Conservation (phyloP, 1,140 invertebrate species). For the Saccostrea cuccullata region DNA sequence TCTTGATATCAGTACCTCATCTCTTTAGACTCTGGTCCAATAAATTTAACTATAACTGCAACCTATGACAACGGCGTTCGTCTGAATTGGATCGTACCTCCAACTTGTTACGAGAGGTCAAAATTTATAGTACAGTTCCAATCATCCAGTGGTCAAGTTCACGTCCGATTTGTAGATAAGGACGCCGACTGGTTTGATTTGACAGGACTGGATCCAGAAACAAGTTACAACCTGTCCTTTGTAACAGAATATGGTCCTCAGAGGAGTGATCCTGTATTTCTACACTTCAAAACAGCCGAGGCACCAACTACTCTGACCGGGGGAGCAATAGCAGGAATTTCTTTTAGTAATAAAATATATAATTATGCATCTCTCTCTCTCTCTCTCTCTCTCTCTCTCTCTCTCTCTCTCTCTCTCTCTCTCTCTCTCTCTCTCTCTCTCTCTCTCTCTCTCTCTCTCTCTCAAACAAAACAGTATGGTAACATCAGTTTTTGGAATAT, state of each 20-base stretch:
- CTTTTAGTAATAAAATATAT: background rate
- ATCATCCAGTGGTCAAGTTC: background rate
- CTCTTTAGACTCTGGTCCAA: slow-evolving; percentile 44
- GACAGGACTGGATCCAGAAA: slow-evolving; percentile 41
- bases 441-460: too few relatives aligned
- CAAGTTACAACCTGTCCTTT: slow-evolving; percentile 45
- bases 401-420: too few relatives aligned
- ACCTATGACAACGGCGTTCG: slow-evolving; percentile 22
- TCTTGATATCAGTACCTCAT: background rate
- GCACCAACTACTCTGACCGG: background rate
- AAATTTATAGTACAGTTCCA: slow-evolving; percentile 5
- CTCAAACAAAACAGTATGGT: too few relatives aligned
- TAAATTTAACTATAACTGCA: slow-evolving; percentile 35
- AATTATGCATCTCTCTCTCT: too few relatives aligned
- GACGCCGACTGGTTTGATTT: slow-evolving; percentile 28
- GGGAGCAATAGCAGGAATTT: slow-evolving; percentile 17
- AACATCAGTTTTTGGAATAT: too few relatives aligned
- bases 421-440: too few relatives aligned
- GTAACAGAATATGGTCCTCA: slow-evolving; percentile 38
- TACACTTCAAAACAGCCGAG: slow-evolving; percentile 45
- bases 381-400: too few relatives aligned
- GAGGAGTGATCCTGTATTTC: slow-evolving; percentile 39
- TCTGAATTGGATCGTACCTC: slow-evolving; percentile 39
- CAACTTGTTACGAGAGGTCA: slow-evolving; percentile 40
- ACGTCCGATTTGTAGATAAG: slow-evolving; percentile 23